Evolutionary conservation across 2,797 vertebrate species (phyloP), one percentile per base, ranked within the genome.

Genomic region (Myotis planiceps): DNA sequence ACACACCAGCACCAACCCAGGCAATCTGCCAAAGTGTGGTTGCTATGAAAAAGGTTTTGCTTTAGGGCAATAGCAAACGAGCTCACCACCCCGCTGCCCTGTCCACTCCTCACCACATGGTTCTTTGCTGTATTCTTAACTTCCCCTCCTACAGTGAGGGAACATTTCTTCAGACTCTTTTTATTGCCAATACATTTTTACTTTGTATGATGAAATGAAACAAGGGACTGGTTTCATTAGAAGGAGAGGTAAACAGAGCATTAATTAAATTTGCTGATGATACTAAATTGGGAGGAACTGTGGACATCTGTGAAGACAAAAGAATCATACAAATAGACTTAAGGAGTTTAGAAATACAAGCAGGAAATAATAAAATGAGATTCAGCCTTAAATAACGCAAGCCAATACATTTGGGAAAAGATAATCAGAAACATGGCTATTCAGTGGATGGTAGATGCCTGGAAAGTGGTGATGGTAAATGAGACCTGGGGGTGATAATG

Each of bases 251-350:
- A 98, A 98, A 97, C 97, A 78, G 34, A 96, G 95, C 97, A 98
- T 98, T 98, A 98, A 98, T 98, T 98, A 98, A 97, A 97, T 97
- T 95, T 89, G 65, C 97, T 98, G 98, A 98, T 98, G 97, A 98
- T 94, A 96, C 95, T 98, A 97, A 98, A 97, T 97, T 96, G 97
- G 94, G 96, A 98, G 98, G 96, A 69, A 76, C 97, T 94, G 96
- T 98, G 97, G 97, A 98, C 98, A 97, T 98, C 97, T 96, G 96
- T 96, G 97, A 98, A 97, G 96, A 97, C 97, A 97, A 97, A 98
- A 92, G 95, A 98, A 97, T 97, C 97, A 97, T 97, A 97, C 96
- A 96, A 97, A 98, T 96, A 97, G 98, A 98, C 96, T 98, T 98
- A 97, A 87, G 97, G 96, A 98, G 98, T 98, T 98, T 98, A 98